A percentile compares a stretch with the other conserved stretches of the same genome.
Conservation (phyloP, 2,113 vertebrate species). For the Chaetodon auriga region DNA sequence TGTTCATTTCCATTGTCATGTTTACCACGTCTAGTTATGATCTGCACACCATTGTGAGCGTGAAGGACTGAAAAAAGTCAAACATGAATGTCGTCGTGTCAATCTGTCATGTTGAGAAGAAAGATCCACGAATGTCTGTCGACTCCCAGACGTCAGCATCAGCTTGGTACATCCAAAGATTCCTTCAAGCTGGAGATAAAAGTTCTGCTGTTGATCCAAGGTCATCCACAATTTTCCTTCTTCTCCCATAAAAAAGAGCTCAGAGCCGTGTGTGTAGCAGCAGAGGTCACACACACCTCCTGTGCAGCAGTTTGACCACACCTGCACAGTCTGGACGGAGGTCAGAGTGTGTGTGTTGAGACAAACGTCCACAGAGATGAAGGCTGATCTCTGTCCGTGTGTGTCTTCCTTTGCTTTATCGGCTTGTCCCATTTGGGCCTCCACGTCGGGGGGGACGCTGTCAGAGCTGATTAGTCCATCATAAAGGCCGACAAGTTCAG, state of each 20-base stretch:
- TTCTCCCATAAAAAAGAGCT: background rate
- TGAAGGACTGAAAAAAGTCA: background rate
- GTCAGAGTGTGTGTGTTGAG: conserved; percentile 36
- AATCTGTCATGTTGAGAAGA: too few species aligned
- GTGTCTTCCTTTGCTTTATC: conserved; percentile 29
- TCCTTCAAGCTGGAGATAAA: background rate
- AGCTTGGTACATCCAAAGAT: too few species aligned
- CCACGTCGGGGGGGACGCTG: conserved; percentile 66
- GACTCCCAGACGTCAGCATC: too few species aligned
- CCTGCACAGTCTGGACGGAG: conserved; percentile 21
- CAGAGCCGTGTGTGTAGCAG: background rate
- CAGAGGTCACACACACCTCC: background rate
- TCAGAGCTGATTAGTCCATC: conserved; percentile 82
- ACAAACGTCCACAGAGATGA: background rate
- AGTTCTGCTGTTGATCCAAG: background rate
- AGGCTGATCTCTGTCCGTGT: conserved; percentile 17
- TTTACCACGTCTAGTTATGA: background rate
- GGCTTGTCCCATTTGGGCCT: conserved; percentile 57
- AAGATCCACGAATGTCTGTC: too few species aligned
- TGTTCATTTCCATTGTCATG: conserved; percentile 44
- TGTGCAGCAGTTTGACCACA: conserved; percentile 3
- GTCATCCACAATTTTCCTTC: background rate
- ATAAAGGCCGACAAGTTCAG: conserved; percentile 84
- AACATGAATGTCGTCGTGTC: background rate
- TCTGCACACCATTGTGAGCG: background rate